phyloP scores from a whole-genome alignment of 2,797 vertebrate species.

The Streptopelia turtur region DNA sequence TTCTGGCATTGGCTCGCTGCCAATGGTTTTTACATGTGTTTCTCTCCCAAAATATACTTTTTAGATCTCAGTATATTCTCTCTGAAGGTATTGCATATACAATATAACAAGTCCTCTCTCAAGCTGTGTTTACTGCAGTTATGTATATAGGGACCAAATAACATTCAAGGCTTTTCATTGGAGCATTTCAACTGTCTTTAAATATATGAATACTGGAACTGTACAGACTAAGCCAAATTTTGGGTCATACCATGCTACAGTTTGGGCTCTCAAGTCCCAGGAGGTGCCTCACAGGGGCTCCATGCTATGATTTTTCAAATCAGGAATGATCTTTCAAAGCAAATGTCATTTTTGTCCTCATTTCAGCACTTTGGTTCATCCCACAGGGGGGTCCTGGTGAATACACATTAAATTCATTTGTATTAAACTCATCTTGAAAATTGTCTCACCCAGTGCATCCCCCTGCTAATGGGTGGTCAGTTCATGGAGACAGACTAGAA shows the following conservation, averaged over 20 bases:
- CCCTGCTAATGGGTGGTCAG: background rate
- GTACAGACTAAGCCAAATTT: background rate
- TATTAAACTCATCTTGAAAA: background rate
- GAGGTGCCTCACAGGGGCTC: background rate
- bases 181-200: background rate
- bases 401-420: fast-evolving
- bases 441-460: background rate
- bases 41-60: background rate
- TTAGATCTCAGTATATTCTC: background rate
- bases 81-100: background rate
- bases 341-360: background rate
- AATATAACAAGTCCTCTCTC: background rate
- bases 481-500: background rate
- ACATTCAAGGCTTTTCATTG: background rate
- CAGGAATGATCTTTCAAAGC: background rate
- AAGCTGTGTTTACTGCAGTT: background rate
- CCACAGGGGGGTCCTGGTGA: background rate
- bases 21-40: background rate
- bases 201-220: background rate
- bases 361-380: background rate
- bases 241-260: background rate
- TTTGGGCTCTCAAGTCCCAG: background rate
- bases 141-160: background rate
- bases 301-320: background rate
- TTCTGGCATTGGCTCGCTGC: background rate